Base-by-base conservation (phyloP, 2,888 invertebrate species). In the Phyto melanocephala region DNA sequence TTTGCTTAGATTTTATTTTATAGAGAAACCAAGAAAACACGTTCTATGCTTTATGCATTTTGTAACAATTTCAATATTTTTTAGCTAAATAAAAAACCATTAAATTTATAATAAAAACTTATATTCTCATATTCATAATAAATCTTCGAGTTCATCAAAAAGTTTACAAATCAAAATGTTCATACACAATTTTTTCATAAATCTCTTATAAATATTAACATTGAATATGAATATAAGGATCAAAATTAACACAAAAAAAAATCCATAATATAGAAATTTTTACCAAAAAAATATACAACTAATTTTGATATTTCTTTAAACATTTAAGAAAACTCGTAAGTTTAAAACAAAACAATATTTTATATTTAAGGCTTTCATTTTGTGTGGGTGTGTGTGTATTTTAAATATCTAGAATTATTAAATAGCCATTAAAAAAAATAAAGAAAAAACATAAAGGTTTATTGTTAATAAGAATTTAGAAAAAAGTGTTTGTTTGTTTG, bases 311-410 rank as follows among this genome's bases (percentile, higher is more conserved):
- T 28, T 28, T 28, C 28, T 5, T 28, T 28, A 28, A 28, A 2
- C 11, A 37, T 10, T 17, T n/a, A n/a, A 52, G 42, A 42, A 33
- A 56, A 45, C 15, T 56, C 2, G 3, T 5, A n/a, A 47, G 33
- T 24, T 65, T 45, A 56, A 65, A 65, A 75, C 74, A 65, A 70
- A 62, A 70, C 70, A 71, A 70, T 78, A 78, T 77, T 77, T 20
- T 45, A 63, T 70, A 70, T 63, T 70, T 78, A 78, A 70, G 77
- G 77, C 77, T 70, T 68, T 22, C 50, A 63, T 40, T 68, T 47
- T 67, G 50, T 60, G 22, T 42, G 40, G 40, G 52, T 50, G 10
- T 15, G 17, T 45, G 0, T 15, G 6, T 52, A 45, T 37, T 33
- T 17, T 45, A 35, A 54, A 63, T 33, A 3, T 54, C 54, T 74